These are phyloP conservation scores for Sycophaga agraensis DNA, from an alignment of 1,140 invertebrate genomes.

Conservation along the genomic window DNA sequence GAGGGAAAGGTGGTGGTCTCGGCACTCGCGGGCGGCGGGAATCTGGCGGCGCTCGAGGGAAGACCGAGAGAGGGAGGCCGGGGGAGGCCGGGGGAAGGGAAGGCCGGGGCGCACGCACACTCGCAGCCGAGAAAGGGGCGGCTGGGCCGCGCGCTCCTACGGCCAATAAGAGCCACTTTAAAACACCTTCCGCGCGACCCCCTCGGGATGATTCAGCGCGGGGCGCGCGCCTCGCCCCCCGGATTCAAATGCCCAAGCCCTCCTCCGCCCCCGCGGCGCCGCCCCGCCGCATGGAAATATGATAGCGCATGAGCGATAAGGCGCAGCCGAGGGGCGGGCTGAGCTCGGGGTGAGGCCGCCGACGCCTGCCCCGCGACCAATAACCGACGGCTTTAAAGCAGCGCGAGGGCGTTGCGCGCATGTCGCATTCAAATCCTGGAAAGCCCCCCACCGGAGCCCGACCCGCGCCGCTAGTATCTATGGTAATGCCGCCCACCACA, in stretches of 20 bases:
- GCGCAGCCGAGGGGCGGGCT: slow-evolving; percentile 36
- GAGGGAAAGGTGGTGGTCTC: neutral
- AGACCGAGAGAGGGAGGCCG: neutral
- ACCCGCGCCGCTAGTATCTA: neutral
- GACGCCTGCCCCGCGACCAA: too few species aligned
- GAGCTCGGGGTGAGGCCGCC: too few species aligned
- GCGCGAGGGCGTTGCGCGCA: slow-evolving; percentile 45
- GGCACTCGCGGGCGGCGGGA: neutral
- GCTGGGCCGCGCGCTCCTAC: slow-evolving; percentile 46
- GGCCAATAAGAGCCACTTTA: slow-evolving; percentile 58
- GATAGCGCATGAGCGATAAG: slow-evolving; percentile 51
- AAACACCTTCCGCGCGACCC: slow-evolving; percentile 44
- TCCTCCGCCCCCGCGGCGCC: neutral
- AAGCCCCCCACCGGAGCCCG: neutral
- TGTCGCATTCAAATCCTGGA: slow-evolving; percentile 49
- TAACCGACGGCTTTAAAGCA: slow-evolving; percentile 16
- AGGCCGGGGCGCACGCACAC: neutral
- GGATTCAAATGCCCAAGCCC: neutral
- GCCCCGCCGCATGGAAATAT: slow-evolving; percentile 49
- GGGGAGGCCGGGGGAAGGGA: slow-evolving; percentile 6
- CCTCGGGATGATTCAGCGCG: too few species aligned
- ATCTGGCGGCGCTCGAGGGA: neutral
- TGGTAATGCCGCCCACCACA: neutral
- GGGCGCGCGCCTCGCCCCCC: neutral
- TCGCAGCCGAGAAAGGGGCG: slow-evolving; percentile 41